These are phyloP conservation scores for Aptenodytes patagonicus DNA, from an alignment of 2,113 vertebrate genomes.

Conservation along the genomic window DNA sequence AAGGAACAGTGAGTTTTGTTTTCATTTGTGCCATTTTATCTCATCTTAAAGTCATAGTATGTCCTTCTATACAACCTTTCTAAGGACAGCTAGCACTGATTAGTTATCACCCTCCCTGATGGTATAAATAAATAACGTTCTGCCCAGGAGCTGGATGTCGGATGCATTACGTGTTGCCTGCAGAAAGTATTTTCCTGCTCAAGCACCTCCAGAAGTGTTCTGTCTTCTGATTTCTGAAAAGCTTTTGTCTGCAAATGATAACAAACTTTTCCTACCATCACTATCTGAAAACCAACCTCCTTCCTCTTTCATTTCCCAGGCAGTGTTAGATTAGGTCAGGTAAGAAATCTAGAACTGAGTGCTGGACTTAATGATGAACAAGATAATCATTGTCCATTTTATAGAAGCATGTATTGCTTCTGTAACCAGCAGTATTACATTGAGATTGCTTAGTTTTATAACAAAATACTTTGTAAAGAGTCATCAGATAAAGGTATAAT, in stretches of 20 bases:
- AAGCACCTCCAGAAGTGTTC: not conserved
- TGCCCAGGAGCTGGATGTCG: not conserved
- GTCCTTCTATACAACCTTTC: not conserved
- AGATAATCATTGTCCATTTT: not conserved
- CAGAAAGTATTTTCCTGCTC: not conserved
- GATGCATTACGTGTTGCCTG: not conserved
- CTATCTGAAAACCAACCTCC: not conserved
- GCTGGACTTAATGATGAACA: not conserved
- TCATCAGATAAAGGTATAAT: accelerated
- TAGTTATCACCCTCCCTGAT: not conserved
- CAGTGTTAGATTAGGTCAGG: not conserved
- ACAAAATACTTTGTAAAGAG: not conserved
- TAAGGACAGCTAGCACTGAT: not conserved
- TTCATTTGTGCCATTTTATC: not conserved
- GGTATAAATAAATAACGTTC: not conserved
- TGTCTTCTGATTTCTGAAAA: not conserved
- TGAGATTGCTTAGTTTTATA: not conserved
- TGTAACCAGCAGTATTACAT: not conserved
- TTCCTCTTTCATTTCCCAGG: not conserved
- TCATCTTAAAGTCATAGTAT: not conserved
- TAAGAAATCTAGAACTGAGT: not conserved
- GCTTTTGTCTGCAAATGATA: not conserved
- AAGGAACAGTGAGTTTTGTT: not conserved
- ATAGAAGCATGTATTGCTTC: not conserved
- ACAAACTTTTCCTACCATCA: not conserved